Conservation (phyloP, 2,797 vertebrate genomes). For the Spinus olivaceus region DNA sequence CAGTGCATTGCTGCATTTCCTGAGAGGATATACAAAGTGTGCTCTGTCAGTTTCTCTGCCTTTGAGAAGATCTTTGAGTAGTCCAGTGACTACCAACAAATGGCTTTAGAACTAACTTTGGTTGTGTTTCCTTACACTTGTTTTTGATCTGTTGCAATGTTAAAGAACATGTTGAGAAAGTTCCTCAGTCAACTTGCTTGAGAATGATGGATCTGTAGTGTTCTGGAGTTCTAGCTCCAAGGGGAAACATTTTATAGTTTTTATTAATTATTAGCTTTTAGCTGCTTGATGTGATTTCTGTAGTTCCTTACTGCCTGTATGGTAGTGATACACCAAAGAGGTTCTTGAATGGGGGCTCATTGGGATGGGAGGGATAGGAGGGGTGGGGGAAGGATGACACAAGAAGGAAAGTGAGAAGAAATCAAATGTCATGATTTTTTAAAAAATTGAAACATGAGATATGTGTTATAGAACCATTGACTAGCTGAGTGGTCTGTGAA, state of each 20-base stretch:
- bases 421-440: neutral
- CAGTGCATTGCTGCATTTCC: neutral
- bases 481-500: neutral
- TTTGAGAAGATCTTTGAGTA: neutral
- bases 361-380: fast-evolving
- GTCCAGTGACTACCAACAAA: neutral
- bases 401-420: neutral
- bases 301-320: neutral
- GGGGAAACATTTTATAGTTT: neutral
- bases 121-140: neutral
- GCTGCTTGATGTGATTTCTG: neutral
- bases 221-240: neutral
- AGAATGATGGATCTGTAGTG: neutral
- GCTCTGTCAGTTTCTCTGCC: neutral
- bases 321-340: fast-evolving
- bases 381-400: fast-evolving
- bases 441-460: neutral
- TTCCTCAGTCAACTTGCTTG: neutral
- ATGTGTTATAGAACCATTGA: neutral
- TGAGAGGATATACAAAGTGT: fast-evolving
- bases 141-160: neutral
- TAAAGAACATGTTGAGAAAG: neutral
- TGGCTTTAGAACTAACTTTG: neutral
- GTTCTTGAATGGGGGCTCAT: neutral
- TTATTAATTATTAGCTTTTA: neutral